These are phyloP conservation scores for Tympanoctomys barrerae DNA, from an alignment of 2,797 vertebrate species.

Conservation along the genomic window DNA sequence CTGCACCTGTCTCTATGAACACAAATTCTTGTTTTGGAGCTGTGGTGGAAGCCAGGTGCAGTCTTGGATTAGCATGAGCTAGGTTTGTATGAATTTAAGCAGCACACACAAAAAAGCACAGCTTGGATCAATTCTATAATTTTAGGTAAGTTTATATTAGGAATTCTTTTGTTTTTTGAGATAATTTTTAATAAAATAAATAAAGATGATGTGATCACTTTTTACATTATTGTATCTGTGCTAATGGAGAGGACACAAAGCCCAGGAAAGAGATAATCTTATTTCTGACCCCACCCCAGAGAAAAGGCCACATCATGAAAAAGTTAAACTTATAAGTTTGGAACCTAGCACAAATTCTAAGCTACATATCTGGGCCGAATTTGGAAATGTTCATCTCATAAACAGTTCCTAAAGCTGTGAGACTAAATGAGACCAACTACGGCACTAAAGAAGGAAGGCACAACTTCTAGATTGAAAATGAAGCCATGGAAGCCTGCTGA, in stretches of 20 bases:
- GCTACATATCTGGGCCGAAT: background rate
- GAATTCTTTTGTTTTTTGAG: background rate
- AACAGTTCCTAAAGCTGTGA: background rate
- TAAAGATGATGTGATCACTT: background rate
- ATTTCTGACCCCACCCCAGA: background rate
- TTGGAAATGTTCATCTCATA: background rate
- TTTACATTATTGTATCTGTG: background rate
- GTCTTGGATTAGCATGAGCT: background rate
- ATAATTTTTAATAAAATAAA: background rate
- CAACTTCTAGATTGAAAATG: background rate
- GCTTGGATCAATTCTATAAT: background rate
- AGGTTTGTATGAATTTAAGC: background rate
- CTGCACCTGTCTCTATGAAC: background rate
- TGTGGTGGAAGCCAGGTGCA: too few relatives aligned
- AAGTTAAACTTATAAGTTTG: background rate
- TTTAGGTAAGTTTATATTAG: background rate
- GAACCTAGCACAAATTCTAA: background rate
- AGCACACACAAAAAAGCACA: background rate
- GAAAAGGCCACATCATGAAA: background rate
- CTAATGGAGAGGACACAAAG: background rate
- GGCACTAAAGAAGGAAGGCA: background rate
- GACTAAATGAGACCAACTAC: background rate
- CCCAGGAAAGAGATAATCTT: background rate
- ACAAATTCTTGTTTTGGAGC: background rate
- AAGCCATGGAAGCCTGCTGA: background rate